Evolutionary conservation across 2,797 vertebrate species (phyloP).

Genomic region (Poeciliopsis infans): DNA sequence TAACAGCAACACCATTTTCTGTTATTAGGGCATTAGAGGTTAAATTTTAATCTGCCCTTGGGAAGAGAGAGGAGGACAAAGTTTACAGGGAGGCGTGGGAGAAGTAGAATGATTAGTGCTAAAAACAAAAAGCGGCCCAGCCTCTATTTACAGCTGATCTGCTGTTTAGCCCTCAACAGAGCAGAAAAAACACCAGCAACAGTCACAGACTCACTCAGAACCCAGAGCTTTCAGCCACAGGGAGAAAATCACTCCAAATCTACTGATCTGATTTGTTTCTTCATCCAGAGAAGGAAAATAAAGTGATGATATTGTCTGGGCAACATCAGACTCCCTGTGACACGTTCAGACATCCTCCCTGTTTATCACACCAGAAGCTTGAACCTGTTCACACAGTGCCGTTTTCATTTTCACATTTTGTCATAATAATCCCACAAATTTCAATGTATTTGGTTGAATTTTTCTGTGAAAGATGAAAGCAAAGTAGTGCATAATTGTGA

Average conservation of each 20-base stretch:
- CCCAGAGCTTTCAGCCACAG: neutral
- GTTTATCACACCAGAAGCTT: neutral
- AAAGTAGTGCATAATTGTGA: neutral
- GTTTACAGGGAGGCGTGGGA: neutral
- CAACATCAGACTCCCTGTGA: neutral
- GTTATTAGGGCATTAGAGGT: neutral
- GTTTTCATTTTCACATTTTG: neutral
- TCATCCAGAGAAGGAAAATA: neutral
- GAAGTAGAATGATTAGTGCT: conserved; percentile 6
- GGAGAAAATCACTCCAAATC: neutral
- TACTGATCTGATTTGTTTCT: neutral
- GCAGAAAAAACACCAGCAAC: neutral
- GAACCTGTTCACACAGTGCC: neutral
- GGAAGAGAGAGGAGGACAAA: neutral
- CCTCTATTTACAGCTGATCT: conserved; percentile 25
- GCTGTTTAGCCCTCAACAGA: conserved; percentile 29
- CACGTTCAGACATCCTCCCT: neutral
- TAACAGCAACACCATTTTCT: neutral
- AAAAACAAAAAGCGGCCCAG: conserved; percentile 1
- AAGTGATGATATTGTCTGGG: neutral
- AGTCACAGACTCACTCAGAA: neutral
- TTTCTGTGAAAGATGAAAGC: neutral
- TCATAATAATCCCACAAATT: neutral
- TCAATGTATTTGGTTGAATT: neutral
- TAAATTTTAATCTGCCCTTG: neutral